Evolutionary conservation across 2,797 vertebrate species (phyloP).

Genomic region (Staurois parvus): DNA sequence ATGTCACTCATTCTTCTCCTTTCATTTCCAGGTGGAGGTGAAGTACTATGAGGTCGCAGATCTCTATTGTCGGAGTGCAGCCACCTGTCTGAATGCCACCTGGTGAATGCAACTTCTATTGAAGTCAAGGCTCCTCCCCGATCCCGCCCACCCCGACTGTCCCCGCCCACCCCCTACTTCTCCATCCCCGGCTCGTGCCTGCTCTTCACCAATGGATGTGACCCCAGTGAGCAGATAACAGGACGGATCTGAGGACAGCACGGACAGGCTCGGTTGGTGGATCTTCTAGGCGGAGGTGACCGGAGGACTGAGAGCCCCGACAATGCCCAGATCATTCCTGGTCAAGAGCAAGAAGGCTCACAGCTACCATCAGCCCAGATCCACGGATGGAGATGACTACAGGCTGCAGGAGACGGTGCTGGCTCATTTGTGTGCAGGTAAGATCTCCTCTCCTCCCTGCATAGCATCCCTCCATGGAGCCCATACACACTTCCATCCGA

Average conservation of each 20-base stretch:
- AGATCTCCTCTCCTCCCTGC: background rate
- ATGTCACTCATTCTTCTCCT: conserved; percentile 70
- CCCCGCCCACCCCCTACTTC: conserved; percentile 29
- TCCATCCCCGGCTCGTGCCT: conserved; percentile 21
- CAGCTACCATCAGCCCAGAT: conserved; percentile 93
- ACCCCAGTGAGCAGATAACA: conserved; percentile 74
- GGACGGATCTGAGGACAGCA: conserved; percentile 51
- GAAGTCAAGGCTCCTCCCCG: conserved; percentile 56
- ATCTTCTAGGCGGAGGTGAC: background rate
- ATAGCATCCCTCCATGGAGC: too few relatives aligned
- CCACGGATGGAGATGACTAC: conserved; percentile 81
- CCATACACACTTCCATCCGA: too few relatives aligned
- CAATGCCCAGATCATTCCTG: conserved; percentile 95
- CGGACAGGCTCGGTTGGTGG: too few relatives aligned
- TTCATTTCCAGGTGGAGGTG: conserved; percentile 61
- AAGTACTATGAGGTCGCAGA: too few relatives aligned
- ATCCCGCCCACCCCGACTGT: conserved; percentile 33
- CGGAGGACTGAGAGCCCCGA: conserved; percentile 52
- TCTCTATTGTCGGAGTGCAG: conserved; percentile 5
- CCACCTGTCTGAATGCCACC: conserved; percentile 90
- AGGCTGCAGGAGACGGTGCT: conserved; percentile 79
- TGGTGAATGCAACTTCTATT: conserved; percentile 75
- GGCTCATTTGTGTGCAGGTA: conserved; percentile 89
- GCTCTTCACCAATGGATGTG: conserved; percentile 68
- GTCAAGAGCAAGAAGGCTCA: conserved; percentile 98